Evolutionary conservation across 2,797 vertebrate species (phyloP).

Genomic region (Trachurus trachurus): DNA sequence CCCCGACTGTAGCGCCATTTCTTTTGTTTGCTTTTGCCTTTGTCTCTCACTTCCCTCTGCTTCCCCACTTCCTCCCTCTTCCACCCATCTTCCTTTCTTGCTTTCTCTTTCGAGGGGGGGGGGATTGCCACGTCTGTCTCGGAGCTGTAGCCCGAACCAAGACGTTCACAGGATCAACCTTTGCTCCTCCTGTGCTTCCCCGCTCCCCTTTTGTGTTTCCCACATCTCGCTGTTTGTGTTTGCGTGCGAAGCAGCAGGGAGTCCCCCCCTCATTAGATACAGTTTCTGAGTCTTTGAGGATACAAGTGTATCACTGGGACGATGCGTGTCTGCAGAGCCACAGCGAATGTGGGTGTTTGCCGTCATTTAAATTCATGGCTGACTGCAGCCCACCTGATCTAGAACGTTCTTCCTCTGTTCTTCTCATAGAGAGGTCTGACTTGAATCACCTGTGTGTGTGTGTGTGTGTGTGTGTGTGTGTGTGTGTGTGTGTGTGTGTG

Average conservation of each 20-base stretch:
- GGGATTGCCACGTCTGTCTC: slow-evolving; percentile 17
- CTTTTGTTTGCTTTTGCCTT: slow-evolving; percentile 18
- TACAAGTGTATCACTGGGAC: slow-evolving; percentile 56
- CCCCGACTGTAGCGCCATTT: not conserved
- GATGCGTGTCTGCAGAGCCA: slow-evolving; percentile 64
- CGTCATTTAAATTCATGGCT: slow-evolving; percentile 75
- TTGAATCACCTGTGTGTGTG: slow-evolving; percentile 67
- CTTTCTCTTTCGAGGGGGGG: slow-evolving; percentile 45
- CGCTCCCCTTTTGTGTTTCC: slow-evolving; percentile 38
- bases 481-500: slow-evolving; percentile 43
- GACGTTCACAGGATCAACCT: slow-evolving; percentile 53
- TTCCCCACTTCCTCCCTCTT: slow-evolving; percentile 2
- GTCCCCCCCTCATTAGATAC: slow-evolving; percentile 68
- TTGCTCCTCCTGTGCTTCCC: slow-evolving; percentile 40
- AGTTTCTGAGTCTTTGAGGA: slow-evolving; percentile 64
- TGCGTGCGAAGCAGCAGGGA: slow-evolving; percentile 67
- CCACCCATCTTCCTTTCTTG: slow-evolving; percentile 19
- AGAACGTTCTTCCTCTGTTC: slow-evolving; percentile 74
- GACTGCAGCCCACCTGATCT: slow-evolving; percentile 70
- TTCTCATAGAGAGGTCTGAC: slow-evolving; percentile 58
- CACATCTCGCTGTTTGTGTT: slow-evolving; percentile 61
- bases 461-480: slow-evolving; percentile 33
- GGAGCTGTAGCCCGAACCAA: slow-evolving; percentile 22
- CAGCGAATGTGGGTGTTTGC: slow-evolving; percentile 69
- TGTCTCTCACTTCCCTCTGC: slow-evolving; percentile 5